Base-by-base conservation (phyloP, 2,113 vertebrate species). In the Mormyrus iriodes region DNA sequence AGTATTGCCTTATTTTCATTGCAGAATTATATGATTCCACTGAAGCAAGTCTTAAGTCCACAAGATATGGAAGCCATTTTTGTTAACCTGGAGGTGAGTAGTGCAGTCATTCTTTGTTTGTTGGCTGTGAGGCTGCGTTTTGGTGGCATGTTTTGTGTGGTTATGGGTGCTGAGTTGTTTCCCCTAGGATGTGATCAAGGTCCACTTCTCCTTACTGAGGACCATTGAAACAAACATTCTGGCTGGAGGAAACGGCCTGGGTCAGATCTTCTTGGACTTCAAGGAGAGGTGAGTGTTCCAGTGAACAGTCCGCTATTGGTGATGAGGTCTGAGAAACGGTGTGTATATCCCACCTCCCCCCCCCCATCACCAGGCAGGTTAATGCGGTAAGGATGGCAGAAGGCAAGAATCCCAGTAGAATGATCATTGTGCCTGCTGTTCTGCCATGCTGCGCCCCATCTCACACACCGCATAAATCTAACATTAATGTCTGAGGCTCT, bases 261-360 rank as follows among this genome's bases (percentile, higher is more conserved):
- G 97, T 69, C 99, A 97, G 93, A 98, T 98, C 92, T 99, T 99
- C 92, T 95, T 99, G 6, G 98, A 99, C 88, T 99, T 98, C 95
- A 99, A 99, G 90, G 98, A 99, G 93, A 97, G 97, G 98, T 99
- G 87, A 87, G 95, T 92, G n/a, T 86, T 21, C 48, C 17, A 9
- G 21, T 13, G n/a, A 51, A 42, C 9, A 9, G 31, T 19, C 31
- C 7, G 73, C 35, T 24, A 31, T 21, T 4, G 10, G 21, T 69
- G 24, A 88, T 8, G 4, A 58, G 9, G 31, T 7, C 51, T 9
- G 52, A 12, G 24, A 49, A 55, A 21, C 48, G 35, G 55, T 42
- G n/a, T 19, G 5, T 65, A 52, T 19, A 24, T 76, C 42, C 24
- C 3, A 8, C 3, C 39, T 3, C 15, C 10, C 2, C 15, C 19